Base-by-base conservation (phyloP, 2,888 invertebrate genomes). In the Drosophila testacea region DNA sequence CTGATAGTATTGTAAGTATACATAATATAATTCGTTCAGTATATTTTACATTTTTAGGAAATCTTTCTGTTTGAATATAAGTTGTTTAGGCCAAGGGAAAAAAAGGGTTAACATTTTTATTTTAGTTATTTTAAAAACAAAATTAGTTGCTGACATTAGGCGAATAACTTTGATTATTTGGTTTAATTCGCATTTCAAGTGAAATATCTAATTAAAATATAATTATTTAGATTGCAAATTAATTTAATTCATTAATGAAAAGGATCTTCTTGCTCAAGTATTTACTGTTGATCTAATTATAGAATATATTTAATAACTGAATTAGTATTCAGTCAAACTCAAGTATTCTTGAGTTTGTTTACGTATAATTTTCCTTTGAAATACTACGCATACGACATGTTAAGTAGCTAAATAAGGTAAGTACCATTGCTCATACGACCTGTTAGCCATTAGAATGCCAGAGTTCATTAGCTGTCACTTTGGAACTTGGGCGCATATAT, bases 321-420 rank as follows among this genome's bases (percentile, higher is more conserved):
- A 28, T 27, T 44, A 9, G 7, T n/a, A n/a, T n/a, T n/a, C n/a
- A n/a, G n/a, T n/a, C n/a, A n/a, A n/a, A n/a, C 13, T 13, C 0
- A 47, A n/a, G 4, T 30, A n/a, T 1, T 1, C 22, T 22, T 22
- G 22, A 22, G 22, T 22, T 22, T 22, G 22, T 2, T 22, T 22
- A 22, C 22, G 22, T 22, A 1, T 2, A 44, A 44, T 10, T 28
- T 28, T 11, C 2, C 5, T 13, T 3, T 10, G 6, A 32, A 30
- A 41, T 34, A 57, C 59, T 41, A 59, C 16, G 34, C 34, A 72
- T 66, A 46, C 66, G 67, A 22, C 13, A 10, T 28, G 36, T 60
- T 54, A 22, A 32, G 7, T 11, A 30, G 7, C 1, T 5, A n/a
- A n/a, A n/a, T n/a, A n/a, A 5, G 34, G 4, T 13, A 9, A 13